Percentiles rank a stretch among this genome's conserved stretches.
Conservation (phyloP, 2,797 vertebrate species). For the Antennarius maculatus region DNA sequence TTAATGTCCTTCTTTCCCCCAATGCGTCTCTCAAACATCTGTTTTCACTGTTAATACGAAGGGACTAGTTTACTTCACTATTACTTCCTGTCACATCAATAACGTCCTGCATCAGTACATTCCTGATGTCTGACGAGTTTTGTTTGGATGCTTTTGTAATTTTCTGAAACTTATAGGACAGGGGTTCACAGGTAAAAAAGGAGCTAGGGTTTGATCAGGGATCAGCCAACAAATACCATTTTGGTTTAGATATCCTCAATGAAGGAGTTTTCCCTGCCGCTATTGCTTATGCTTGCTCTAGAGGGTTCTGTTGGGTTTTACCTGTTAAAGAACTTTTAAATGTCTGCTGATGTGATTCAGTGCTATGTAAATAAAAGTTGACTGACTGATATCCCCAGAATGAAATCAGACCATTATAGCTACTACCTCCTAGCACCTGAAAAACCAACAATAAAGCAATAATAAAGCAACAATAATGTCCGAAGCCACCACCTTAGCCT, state of each 20-base stretch:
- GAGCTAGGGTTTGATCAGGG: too few relatives aligned
- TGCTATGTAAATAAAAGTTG: too few relatives aligned
- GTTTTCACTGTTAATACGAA: background rate
- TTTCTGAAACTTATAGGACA: background rate
- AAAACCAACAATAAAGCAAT: slow-evolving; percentile 4
- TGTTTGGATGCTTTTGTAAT: background rate
- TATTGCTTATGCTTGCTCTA: too few relatives aligned
- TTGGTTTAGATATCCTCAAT: too few relatives aligned
- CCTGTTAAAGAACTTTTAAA: too few relatives aligned
- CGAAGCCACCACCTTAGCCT: background rate
- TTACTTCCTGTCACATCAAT: background rate
- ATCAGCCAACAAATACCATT: too few relatives aligned
- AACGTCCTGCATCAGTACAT: background rate
- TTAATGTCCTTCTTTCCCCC: background rate
- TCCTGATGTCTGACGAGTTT: background rate
- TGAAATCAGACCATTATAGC: too few relatives aligned
- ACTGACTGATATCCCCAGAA: too few relatives aligned
- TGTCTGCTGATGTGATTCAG: too few relatives aligned
- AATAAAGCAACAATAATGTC: background rate
- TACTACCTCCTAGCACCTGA: background rate
- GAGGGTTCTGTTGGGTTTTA: too few relatives aligned
- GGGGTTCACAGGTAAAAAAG: too few relatives aligned
- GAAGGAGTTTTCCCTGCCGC: too few relatives aligned
- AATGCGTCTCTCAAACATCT: background rate
- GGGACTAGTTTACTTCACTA: background rate